Conservation (phyloP, 2,797 vertebrate genomes). For the Pampus argenteus region DNA sequence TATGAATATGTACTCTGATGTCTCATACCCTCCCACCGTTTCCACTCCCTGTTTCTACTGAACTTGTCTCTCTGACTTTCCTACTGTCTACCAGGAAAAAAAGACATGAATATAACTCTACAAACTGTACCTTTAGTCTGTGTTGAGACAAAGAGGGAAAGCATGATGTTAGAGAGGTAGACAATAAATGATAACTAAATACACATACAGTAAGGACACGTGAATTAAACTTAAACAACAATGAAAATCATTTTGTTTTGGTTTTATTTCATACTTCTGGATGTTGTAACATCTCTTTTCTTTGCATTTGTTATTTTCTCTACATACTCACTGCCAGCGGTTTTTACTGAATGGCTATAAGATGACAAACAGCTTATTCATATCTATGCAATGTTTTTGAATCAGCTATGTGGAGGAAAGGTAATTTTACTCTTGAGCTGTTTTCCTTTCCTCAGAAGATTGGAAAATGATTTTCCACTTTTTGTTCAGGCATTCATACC, state of each 20-base stretch:
- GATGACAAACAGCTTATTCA: slow-evolving; percentile 17
- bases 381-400: slow-evolving; percentile 48
- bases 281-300: neutral
- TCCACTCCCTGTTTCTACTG: slow-evolving; percentile 27
- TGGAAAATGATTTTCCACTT: slow-evolving; percentile 38
- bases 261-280: slow-evolving; percentile 19
- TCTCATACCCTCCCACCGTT: slow-evolving; percentile 41
- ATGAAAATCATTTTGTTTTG: neutral
- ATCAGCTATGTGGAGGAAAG: slow-evolving; percentile 32
- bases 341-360: slow-evolving; percentile 29
- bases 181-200: neutral
- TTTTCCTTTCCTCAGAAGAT: slow-evolving; percentile 40
- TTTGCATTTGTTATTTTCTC: slow-evolving; percentile 6
- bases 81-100: slow-evolving; percentile 22
- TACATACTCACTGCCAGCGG: neutral
- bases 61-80: slow-evolving; percentile 34
- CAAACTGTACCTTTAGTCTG: slow-evolving; percentile 8
- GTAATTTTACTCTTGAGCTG: slow-evolving; percentile 51
- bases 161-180: neutral
- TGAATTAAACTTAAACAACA: neutral
- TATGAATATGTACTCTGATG: slow-evolving; percentile 52
- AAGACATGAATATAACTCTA: slow-evolving; percentile 26
- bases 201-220: neutral
- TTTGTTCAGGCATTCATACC: slow-evolving; percentile 17
- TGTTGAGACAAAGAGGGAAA: slow-evolving; percentile 19